Base-by-base conservation (phyloP, 1,140 invertebrate species). In the Hylyphantes graminicola region DNA sequence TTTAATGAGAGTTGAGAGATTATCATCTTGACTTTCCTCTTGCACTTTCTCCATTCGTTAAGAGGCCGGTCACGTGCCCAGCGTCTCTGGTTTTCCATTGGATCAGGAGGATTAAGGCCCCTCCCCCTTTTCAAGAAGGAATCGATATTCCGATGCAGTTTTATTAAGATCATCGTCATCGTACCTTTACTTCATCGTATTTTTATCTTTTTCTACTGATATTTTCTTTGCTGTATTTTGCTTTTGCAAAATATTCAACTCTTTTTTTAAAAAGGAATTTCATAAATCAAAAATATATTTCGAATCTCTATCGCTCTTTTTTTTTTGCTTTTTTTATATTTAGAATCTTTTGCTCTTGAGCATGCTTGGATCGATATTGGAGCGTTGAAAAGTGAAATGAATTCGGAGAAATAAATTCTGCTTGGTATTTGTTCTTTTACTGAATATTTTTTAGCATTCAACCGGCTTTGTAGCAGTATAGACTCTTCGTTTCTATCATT, bases 151-250 rank as follows among this genome's bases (percentile, higher is more conserved):
- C 78, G 9, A 19, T 81, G 67, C 78, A 81, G 78, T 55, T 53
- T 65, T 78, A 78, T 78, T 65, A 65, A 17, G 21, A 68, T 81
- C 78, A 81, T 81, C 67, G 78, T 81, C 68, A 81, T 73, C 78
- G 67, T 61, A 50, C 61, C 75, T 72, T 63, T 73, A 35, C 78
- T 53, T 21, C 48, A 57, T 48, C 61, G 48, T 81, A 79, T 68
- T 79, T 54, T 57, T 79, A 50, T 61, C 63, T 77, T 55, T 35
- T 35, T 35, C 1, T 35, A 35, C 35, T 35, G 35, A 35, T 35
- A 35, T 35, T 35, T 35, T 35, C 35, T 35, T 35, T 35, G 35
- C 35, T 35, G 35, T 35, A 35, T 35, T 35, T 35, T 35, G 35
- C 35, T 35, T n/a, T 35, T 35, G 35, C 35, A 35, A 5, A 35